These are phyloP conservation scores for Sycophila texana DNA, from an alignment of 2,888 invertebrate genomes.

Conservation along the genomic window DNA sequence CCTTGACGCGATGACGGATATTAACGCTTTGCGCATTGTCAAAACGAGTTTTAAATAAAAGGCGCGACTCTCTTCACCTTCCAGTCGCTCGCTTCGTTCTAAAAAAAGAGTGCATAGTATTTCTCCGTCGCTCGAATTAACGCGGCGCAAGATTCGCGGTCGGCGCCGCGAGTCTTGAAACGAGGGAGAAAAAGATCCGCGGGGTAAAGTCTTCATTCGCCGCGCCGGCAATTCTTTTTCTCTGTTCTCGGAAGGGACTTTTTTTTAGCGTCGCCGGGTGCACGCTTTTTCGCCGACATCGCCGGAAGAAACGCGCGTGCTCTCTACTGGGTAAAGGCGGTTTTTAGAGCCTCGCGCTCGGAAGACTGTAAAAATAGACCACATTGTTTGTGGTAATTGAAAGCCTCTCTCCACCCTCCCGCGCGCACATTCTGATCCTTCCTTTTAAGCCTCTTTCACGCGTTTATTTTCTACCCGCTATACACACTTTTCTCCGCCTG, in stretches of 20 bases:
- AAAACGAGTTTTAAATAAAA: no score
- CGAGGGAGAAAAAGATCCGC: no score
- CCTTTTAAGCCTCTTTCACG: not conserved
- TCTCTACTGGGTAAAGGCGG: not conserved
- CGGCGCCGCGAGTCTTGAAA: no score
- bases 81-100: no score
- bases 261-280: slow-evolving; percentile 1
- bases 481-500: not conserved
- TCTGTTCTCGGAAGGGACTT: not conserved
- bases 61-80: no score
- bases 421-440: slow-evolving; percentile 13
- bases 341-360: not conserved
- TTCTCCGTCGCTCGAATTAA: no score
- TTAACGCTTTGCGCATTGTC: no score
- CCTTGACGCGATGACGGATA: no score
- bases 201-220: not conserved
- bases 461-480: slow-evolving; percentile 6
- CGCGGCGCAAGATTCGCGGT: no score
- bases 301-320: slow-evolving; percentile 11
- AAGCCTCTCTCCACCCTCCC: slow-evolving; percentile 22
- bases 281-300: slow-evolving; percentile 6
- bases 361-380: slow-evolving; percentile 33
- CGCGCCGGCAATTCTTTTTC: not conserved
- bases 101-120: no score
- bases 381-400: slow-evolving; percentile 31